Conservation (phyloP, 2,797 vertebrate species). For the Xenopus petersii region DNA sequence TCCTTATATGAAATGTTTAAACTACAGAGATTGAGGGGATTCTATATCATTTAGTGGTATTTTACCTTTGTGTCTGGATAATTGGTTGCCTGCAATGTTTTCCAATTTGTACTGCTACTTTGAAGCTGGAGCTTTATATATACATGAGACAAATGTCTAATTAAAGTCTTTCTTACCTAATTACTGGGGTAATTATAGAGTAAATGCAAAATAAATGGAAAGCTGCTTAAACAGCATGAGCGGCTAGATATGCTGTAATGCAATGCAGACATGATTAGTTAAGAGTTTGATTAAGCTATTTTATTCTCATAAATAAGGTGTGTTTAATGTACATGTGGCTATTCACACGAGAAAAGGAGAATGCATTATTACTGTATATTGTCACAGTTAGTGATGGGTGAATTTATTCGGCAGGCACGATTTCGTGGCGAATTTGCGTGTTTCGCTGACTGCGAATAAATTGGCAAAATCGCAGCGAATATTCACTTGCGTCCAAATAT, state of each 20-base stretch:
- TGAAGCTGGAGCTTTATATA: slow-evolving; percentile 15
- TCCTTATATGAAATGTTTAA: too few species aligned
- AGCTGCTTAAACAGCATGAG: slow-evolving; percentile 32
- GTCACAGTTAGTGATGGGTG: too few species aligned
- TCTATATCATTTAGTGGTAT: background rate
- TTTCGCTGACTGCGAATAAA: too few species aligned
- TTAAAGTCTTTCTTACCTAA: slow-evolving; percentile 43
- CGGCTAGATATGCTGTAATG: slow-evolving; percentile 24
- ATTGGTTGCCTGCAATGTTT: background rate
- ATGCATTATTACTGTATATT: too few species aligned
- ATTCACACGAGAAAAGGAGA: too few species aligned
- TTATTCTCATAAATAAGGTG: slow-evolving; percentile 22
- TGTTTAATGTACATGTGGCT: too few species aligned
- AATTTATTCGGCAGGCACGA: too few species aligned
- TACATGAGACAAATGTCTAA: slow-evolving; percentile 33
- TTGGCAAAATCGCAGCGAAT: too few species aligned
- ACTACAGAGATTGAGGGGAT: background rate
- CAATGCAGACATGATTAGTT: slow-evolving; percentile 22
- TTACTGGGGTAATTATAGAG: slow-evolving; percentile 36
- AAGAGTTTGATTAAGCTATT: slow-evolving; percentile 27
- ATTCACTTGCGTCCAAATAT: too few species aligned
- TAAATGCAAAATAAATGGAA: slow-evolving; percentile 38
- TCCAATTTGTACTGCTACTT: slow-evolving; percentile 7
- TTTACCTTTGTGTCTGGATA: background rate
- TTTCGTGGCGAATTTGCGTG: too few species aligned